Evolutionary conservation across 2,113 vertebrate genomes (phyloP).

Genomic region (Drymodes brunneopygia): DNA sequence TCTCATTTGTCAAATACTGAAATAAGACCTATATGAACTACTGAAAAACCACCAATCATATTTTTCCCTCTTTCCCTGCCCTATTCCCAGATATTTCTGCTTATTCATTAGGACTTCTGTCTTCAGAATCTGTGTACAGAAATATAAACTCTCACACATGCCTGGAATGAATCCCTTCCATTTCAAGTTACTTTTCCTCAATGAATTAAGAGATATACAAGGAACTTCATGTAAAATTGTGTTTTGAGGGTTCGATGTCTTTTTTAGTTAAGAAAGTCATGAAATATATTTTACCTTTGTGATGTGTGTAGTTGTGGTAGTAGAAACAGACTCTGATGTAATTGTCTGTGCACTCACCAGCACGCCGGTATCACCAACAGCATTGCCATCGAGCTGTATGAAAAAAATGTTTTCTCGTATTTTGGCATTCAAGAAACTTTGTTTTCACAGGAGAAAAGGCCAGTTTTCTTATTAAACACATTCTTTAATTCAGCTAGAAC

Average conservation of each 20-base stretch:
- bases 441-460: background rate
- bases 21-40: background rate
- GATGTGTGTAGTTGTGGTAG: slow-evolving; percentile 97
- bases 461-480: background rate
- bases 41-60: background rate
- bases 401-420: background rate
- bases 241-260: background rate
- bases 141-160: background rate
- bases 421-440: background rate
- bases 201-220: background rate
- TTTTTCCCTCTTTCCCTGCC: background rate
- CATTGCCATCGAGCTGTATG: slow-evolving; percentile 83
- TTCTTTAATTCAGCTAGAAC: background rate
- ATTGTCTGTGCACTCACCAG: slow-evolving; percentile 96
- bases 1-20: background rate
- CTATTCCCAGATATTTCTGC: background rate
- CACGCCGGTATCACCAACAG: slow-evolving; percentile 81
- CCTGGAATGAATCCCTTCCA: background rate
- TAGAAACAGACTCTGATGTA: slow-evolving; percentile 94
- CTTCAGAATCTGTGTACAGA: background rate
- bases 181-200: background rate
- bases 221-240: background rate
- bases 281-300: slow-evolving; percentile 84
- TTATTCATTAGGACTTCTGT: background rate
- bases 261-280: background rate